Conservation (phyloP, 2,113 vertebrate species). For the Microcebus griseorufus region DNA sequence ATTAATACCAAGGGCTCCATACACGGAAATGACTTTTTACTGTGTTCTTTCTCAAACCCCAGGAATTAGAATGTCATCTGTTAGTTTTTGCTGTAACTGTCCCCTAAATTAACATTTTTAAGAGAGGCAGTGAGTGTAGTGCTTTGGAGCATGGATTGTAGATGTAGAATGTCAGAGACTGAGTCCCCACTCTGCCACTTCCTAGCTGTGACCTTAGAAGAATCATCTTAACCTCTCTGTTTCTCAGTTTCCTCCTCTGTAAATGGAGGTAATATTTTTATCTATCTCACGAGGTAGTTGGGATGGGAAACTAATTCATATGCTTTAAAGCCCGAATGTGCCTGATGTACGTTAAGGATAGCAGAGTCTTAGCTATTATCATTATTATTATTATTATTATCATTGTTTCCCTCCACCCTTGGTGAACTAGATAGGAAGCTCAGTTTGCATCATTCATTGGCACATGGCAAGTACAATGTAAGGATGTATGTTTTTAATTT, state of each 20-base stretch:
- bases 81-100: neutral
- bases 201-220: neutral
- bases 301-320: neutral
- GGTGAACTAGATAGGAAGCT: neutral
- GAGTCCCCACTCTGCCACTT: neutral
- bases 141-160: neutral
- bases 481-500: neutral
- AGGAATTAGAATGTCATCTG: neutral
- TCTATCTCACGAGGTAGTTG: neutral
- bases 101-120: neutral
- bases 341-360: neutral
- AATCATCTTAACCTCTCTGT: neutral
- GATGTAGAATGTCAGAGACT: neutral
- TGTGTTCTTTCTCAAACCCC: neutral
- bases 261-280: neutral
- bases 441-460: neutral
- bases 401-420: neutral
- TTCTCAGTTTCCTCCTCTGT: neutral
- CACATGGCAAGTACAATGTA: neutral
- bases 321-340: neutral
- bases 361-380: neutral
- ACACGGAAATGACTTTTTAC: neutral
- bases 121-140: no score
- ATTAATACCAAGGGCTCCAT: neutral
- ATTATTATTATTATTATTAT: no score